Conservation (phyloP, 2,797 vertebrate species). For the Semotilus atromaculatus region DNA sequence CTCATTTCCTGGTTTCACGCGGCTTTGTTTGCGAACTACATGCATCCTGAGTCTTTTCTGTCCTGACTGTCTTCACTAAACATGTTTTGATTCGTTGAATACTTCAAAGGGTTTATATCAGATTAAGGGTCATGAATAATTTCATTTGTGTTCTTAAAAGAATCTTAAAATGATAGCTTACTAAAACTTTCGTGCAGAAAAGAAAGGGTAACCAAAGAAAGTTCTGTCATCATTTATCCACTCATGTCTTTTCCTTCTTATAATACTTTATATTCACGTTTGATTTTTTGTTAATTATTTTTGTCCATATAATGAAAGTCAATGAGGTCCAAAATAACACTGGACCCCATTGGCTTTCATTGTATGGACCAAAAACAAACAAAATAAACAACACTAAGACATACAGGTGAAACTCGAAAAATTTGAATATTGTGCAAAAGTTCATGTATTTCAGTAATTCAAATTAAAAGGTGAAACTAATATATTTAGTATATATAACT, state of each 20-base stretch:
- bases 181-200: not conserved
- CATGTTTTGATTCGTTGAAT: not conserved
- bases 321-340: not conserved
- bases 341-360: not conserved
- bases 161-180: not conserved
- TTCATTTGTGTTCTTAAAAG: not conserved
- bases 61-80: not conserved
- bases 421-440: no score
- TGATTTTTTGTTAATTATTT: not conserved
- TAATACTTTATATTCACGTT: no score
- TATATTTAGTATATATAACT: no score
- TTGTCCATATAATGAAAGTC: not conserved
- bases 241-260: not conserved
- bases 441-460: no score
- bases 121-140: not conserved
- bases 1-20: not conserved
- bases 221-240: not conserved
- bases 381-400: not conserved
- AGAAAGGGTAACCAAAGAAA: no score
- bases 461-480: no score
- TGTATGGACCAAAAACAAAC: not conserved
- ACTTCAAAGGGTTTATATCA: not conserved
- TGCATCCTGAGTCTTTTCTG: not conserved
- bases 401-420: no score
- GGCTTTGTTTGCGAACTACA: not conserved